Evolutionary conservation across 2,113 vertebrate genomes (phyloP).

Genomic region (Sciurus niger): DNA sequence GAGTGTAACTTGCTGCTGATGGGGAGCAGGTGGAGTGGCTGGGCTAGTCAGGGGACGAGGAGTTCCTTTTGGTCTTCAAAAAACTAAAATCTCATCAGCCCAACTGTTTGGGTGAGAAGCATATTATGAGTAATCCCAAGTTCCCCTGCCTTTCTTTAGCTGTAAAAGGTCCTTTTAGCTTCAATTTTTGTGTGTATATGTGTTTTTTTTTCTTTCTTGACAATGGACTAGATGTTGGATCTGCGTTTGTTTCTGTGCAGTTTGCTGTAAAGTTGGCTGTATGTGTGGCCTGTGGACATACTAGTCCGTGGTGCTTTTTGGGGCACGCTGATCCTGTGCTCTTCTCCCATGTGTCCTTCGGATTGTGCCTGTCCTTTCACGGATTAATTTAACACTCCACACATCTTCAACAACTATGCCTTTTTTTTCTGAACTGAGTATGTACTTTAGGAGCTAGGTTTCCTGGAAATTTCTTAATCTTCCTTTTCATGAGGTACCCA

Average conservation of each 20-base stretch:
- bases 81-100: neutral
- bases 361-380: neutral
- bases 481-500: neutral
- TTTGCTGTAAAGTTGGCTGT: neutral
- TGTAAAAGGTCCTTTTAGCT: neutral
- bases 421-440: slow-evolving; percentile 9
- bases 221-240: neutral
- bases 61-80: neutral
- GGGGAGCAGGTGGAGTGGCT: neutral
- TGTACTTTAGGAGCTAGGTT: neutral
- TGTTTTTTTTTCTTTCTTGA: neutral
- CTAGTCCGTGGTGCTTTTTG: neutral
- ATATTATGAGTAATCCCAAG: neutral
- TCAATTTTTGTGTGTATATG: too few species aligned
- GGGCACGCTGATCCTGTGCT: neutral
- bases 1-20: neutral
- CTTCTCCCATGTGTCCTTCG: neutral
- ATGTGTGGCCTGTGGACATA: neutral
- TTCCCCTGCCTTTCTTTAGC: neutral
- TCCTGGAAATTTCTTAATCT: neutral
- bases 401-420: neutral
- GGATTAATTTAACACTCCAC: neutral
- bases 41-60: neutral
- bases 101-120: neutral
- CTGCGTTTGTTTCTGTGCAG: neutral